phyloP scores from a whole-genome alignment of 2,797 vertebrate species.

The Pithecia hirsuta region DNA sequence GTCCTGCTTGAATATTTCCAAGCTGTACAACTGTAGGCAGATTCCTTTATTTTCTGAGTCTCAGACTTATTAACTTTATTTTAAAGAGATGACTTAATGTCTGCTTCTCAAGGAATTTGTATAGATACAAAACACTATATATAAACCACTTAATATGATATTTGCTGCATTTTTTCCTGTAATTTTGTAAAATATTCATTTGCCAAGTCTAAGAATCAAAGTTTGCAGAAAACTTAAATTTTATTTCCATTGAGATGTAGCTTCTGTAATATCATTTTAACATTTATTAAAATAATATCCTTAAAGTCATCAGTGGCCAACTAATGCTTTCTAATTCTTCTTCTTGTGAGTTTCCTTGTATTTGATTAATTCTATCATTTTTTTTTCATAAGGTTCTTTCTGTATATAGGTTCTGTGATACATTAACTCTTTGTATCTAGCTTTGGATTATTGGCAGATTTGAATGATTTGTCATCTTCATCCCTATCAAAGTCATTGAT shows the following conservation, averaged over 20 bases:
- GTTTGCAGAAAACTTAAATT: not conserved
- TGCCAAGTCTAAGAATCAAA: not conserved
- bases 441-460: not conserved
- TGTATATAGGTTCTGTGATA: not conserved
- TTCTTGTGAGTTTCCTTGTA: not conserved
- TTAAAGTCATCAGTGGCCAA: not conserved
- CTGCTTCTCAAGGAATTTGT: not conserved
- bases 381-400: not conserved
- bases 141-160: not conserved
- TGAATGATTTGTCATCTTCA: not conserved
- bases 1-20: not conserved
- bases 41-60: not conserved
- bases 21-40: not conserved
- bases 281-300: not conserved
- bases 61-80: not conserved
- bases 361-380: not conserved
- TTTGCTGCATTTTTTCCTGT: not conserved
- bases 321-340: not conserved
- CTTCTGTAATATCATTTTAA: not conserved
- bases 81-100: not conserved
- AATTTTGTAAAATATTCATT: not conserved
- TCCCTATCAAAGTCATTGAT: not conserved
- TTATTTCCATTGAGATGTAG: not conserved
- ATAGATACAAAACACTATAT: not conserved
- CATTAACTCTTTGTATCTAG: not conserved